Conservation (phyloP, 2,797 vertebrate species). For the Urosaurus nigricauda region DNA sequence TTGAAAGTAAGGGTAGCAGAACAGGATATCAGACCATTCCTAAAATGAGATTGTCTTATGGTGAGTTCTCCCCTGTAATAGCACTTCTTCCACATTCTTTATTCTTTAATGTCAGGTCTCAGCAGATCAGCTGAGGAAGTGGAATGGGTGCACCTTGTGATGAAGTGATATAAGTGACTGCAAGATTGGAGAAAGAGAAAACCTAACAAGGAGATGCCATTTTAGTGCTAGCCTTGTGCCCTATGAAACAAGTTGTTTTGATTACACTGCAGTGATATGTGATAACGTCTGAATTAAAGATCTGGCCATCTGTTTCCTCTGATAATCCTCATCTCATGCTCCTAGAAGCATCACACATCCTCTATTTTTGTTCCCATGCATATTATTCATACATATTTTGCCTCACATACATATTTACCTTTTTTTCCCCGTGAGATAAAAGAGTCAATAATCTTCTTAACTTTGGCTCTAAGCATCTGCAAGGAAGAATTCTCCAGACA, state of each 20-base stretch:
- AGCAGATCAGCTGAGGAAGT: not conserved
- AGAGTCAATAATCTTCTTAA: slow-evolving; percentile 28
- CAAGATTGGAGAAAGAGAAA: not conserved
- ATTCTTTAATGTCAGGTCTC: not conserved
- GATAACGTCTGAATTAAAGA: not conserved
- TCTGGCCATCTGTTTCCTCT: slow-evolving; percentile 17
- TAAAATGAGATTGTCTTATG: not conserved
- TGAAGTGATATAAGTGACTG: not conserved
- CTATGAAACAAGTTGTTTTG: not conserved
- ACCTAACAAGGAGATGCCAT: not conserved
- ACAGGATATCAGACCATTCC: no score
- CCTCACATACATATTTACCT: slow-evolving; percentile 19
- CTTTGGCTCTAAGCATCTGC: slow-evolving; percentile 39
- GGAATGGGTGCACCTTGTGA: not conserved
- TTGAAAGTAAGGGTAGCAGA: not conserved
- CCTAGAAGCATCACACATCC: not conserved
- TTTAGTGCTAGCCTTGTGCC: not conserved
- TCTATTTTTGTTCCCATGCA: slow-evolving; percentile 35
- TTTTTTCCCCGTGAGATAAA: slow-evolving; percentile 25
- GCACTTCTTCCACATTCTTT: not conserved
- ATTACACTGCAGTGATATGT: not conserved
- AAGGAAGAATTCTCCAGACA: slow-evolving; percentile 39
- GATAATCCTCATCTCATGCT: slow-evolving; percentile 26
- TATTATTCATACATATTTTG: slow-evolving; percentile 35
- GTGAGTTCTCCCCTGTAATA: no score